These are phyloP conservation scores for Ooceraea biroi DNA, from an alignment of 1,140 invertebrate genomes.

Conservation along the genomic window DNA sequence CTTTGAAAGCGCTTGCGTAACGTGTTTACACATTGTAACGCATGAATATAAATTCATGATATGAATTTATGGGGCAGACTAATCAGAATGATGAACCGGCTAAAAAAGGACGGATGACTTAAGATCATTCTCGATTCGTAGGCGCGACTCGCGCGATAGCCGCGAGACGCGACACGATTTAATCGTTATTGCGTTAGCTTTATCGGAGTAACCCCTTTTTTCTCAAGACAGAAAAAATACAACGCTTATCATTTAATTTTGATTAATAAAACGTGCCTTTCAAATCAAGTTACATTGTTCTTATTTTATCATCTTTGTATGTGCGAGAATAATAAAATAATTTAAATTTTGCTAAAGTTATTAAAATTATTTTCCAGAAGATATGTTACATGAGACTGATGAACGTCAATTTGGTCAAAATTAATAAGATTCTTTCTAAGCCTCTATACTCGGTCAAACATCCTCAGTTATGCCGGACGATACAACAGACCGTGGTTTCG, in stretches of 20 bases:
- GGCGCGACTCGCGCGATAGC: not conserved
- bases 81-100: slow-evolving; percentile 15
- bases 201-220: not conserved
- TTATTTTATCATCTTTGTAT: not conserved
- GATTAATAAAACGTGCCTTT: not conserved
- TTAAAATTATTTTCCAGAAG: too few relatives aligned
- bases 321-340: not conserved
- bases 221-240: not conserved
- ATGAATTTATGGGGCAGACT: slow-evolving; percentile 34
- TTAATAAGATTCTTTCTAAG: not conserved
- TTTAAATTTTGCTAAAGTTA: too few relatives aligned
- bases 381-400: too few relatives aligned
- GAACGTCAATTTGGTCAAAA: too few relatives aligned
- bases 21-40: slow-evolving; percentile 45
- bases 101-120: slow-evolving; percentile 5
- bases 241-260: not conserved
- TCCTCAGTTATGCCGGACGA: not conserved
- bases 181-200: not conserved
- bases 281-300: not conserved
- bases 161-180: not conserved
- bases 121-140: slow-evolving; percentile 5
- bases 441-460: not conserved
- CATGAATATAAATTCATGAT: too few relatives aligned
- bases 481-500: not conserved
- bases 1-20: slow-evolving; percentile 25